Evolutionary conservation across 2,797 vertebrate genomes (phyloP), one percentile per base, ranked within the genome.

Genomic region (Potorous gilbertii): DNA sequence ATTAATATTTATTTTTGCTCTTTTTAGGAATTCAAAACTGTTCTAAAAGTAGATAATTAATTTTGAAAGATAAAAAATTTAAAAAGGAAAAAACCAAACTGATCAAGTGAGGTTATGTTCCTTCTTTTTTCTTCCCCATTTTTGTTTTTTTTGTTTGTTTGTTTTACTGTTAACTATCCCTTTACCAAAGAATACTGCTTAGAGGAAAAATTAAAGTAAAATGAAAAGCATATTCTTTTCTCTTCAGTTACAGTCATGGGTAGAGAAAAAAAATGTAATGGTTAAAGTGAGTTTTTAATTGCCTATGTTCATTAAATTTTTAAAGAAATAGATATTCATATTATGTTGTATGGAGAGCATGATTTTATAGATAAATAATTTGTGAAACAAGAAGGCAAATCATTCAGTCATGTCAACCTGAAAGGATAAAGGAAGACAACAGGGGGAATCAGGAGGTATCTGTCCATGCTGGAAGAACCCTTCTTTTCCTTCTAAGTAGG

Each of bases 201-300:
- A 34, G 93, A 31, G 81, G 92, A 95, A 62, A 96, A 96, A 94
- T 11, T 50, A n/a, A 95, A 94, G 62, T 66, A 46, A 96, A 95
- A 90, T 55, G 96, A 96, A 94, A 95, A 54, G 16, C 55, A 89
- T 93, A 92, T 91, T 96, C 46, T 55, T 66, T 96, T 16, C 92
- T 92, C 16, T 90, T 50, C 40, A 27, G 21, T 87, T 50, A 50
- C 46, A 40, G 21, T 46, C n/a, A 50, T 87, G 74, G 40, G 8
- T 62, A 56, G 29, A 92, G 94, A 54, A 34, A 93, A 87, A 95
- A 93, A 94, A 96, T n/a, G 46, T 57, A 57, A 94, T 56, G 94
- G 18, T 34, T 91, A 89, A 59, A 91, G 3, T 57, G 57, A n/a
- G 28, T 12, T 92, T 46, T 94, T 57, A 62, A 8, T 92, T 96